Evolutionary conservation across 2,888 invertebrate genomes (phyloP), one percentile per base, ranked within the genome.

Genomic region (Drosophila glabriapex): DNA sequence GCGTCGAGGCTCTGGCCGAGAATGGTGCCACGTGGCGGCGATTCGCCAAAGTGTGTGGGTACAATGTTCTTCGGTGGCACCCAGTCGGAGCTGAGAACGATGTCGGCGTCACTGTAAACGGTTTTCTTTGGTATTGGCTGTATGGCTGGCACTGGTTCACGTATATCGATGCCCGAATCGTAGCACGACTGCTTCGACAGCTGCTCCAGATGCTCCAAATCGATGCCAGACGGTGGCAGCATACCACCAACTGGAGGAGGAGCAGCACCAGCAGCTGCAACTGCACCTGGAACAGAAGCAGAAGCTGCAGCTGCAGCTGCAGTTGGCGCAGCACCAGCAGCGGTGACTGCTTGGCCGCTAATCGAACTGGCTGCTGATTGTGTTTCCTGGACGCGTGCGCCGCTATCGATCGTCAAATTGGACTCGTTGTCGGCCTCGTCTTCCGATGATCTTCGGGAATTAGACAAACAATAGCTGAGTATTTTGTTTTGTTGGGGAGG

Each of bases 131-230:
- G 95, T 88, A 95, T 95, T 46, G 96, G 95, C 75, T 95, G 95
- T 79, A 95, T 95, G 90, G 95, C 94, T 86, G 96, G 94, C 91
- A 96, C 88, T 56, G 96, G 96, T 92, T 97, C 97, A 88, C 97
- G 95, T 89, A 97, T 97, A 94, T 97, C 97, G 91, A 97, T 97
- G 86, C 97, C 97, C 16, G 97, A 97, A 94, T 97, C 97, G 93
- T 97, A 97, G 94, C 97, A 97, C 88, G 97, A 97, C 86, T 96
- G 95, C 93, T 97, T 97, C 89, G 96, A 96, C 91, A 97, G 95
- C 92, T 95, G 95, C 85, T 92, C 90, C 95, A 95, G 83, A 92
- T 94, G 78, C 93, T 93, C 90, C 91, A 93, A 92, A 62, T 93
- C 94, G 62, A 91, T 92, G 74, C 91, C 92, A 33, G 76, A 75